These are phyloP conservation scores for Nibea albiflora DNA, from an alignment of 2,113 vertebrate genomes.

Conservation along the genomic window DNA sequence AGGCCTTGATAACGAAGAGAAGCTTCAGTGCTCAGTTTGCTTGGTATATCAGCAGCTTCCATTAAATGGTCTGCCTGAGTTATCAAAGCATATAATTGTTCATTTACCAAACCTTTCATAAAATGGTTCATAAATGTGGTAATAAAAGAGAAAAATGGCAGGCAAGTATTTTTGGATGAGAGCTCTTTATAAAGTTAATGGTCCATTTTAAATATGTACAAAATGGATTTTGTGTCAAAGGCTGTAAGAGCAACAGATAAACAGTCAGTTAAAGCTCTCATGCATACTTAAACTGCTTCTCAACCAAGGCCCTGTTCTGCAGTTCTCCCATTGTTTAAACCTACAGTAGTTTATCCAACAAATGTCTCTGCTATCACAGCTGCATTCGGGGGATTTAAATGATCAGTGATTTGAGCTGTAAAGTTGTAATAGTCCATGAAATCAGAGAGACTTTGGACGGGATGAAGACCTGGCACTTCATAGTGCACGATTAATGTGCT, in stretches of 20 bases:
- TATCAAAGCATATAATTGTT: constrained; percentile 14
- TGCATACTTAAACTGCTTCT: not conserved
- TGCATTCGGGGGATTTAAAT: not conserved
- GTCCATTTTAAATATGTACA: constrained; percentile 11
- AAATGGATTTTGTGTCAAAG: constrained; percentile 8
- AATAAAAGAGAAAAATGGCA: constrained; percentile 12
- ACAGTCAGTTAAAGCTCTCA: not conserved
- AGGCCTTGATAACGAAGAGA: constrained; percentile 31
- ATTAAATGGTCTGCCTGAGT: constrained; percentile 21
- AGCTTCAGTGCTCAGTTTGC: not conserved
- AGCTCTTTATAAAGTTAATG: not conserved
- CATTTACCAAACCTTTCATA: not conserved
- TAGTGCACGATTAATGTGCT: not conserved
- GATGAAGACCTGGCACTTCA: not conserved
- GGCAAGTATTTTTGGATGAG: constrained; percentile 1
- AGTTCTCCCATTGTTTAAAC: not conserved
- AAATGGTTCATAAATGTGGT: not conserved
- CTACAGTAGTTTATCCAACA: not conserved
- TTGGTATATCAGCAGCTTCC: constrained; percentile 8
- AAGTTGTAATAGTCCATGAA: not conserved
- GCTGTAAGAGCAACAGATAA: not conserved
- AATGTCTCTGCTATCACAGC: constrained; percentile 16
- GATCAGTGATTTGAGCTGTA: not conserved
- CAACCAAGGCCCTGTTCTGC: not conserved
- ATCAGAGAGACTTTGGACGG: not conserved